Conservation (phyloP, 2,888 invertebrate genomes). For the Augiades crinisus region DNA sequence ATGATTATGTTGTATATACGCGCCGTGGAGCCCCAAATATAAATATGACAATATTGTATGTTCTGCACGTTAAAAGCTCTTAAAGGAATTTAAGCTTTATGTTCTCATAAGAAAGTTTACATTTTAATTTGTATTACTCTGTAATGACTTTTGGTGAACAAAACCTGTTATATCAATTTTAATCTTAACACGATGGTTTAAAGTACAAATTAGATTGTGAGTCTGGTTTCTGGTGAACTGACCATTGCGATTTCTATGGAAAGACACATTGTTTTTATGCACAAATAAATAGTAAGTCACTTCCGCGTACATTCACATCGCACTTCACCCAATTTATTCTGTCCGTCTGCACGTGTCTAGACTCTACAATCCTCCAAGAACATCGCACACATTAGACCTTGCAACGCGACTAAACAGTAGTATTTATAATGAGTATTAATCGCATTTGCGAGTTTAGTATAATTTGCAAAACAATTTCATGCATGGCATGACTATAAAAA, state of each 20-base stretch:
- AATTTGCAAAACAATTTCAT: no score
- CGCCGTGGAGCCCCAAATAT: slow-evolving; percentile 8
- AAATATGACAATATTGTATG: not conserved
- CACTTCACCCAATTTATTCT: slow-evolving; percentile 25
- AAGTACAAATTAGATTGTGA: not conserved
- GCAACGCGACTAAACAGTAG: not conserved
- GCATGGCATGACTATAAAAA: no score
- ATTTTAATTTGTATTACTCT: not conserved
- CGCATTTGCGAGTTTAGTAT: no score
- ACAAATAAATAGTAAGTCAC: slow-evolving; percentile 26
- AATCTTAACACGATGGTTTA: not conserved
- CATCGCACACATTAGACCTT: not conserved
- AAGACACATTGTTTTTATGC: slow-evolving; percentile 24
- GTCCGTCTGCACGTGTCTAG: slow-evolving; percentile 18
- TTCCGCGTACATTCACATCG: slow-evolving; percentile 26
- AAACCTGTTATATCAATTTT: not conserved
- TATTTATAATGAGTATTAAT: no score
- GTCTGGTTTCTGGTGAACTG: not conserved
- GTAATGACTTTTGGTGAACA: not conserved
- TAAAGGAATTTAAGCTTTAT: slow-evolving; percentile 3
- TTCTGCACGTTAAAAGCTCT: not conserved
- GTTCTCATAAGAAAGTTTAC: not conserved
- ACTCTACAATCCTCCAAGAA: not conserved
- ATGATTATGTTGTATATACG: slow-evolving; percentile 20
- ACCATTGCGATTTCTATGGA: slow-evolving; percentile 20